Evolutionary conservation across 2,113 vertebrate species (phyloP), one percentile per base, ranked within the genome.

Genomic region (Microtus pennsylvanicus): DNA sequence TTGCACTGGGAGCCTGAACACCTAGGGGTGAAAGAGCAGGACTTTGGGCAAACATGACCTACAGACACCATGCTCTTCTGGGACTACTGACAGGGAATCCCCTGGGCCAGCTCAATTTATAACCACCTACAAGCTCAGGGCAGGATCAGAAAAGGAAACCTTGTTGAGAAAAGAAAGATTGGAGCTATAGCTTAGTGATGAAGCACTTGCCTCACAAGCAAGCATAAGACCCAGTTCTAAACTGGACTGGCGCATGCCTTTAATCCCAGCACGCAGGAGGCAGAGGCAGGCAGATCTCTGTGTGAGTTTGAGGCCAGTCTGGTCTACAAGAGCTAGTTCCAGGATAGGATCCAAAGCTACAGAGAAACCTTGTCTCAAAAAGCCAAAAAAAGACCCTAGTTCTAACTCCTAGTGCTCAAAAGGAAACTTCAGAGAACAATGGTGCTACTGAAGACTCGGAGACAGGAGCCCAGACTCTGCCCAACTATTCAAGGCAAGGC

Each of bases 1-100:
- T 98, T 99, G 99, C 67, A 99, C 99, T 0, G 99, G 99, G 0
- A 99, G 97, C 65, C 98, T 99, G 91, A 98, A 97, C 22, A 99
- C 98, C 99, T 99, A 94, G 4, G 61, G 91, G 92, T 21, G 3
- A 63, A 92, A 94, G 1, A 7, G 38, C 0, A 30, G 80, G 70
- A 38, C 13, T 0, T 0, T 33, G 78, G 83, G 0, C 0, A 26
- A 77, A 14, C 8, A 5, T 28, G 28, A 19, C 63, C 24, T 2
- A 0, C 0, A 22, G 50, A 58, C 50, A 30, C 35, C 8, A 0
- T 21, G 13, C 1, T 2, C 14, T 9, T 35, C 78, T n/a, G 33
- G 50, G 35, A 50, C 22, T 35, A 50, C 58, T 24, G 16, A 26
- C 16, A 13, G 35, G 13, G 26, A 75, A 24, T 75, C 9, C 16